Base-by-base conservation (phyloP, 2,113 vertebrate genomes). In the Calypte anna region DNA sequence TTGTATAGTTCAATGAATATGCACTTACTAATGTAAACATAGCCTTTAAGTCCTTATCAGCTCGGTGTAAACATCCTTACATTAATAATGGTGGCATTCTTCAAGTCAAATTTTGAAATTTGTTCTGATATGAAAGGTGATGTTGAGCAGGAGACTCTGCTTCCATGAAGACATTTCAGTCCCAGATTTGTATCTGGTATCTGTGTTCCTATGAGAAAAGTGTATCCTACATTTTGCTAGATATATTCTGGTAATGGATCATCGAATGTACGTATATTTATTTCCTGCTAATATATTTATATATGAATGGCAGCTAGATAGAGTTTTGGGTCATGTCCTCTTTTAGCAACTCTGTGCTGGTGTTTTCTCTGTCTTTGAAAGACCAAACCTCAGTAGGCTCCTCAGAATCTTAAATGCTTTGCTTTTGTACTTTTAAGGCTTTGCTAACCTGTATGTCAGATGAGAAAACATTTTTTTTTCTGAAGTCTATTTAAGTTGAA, bases 51-150 rank as follows among this genome's bases (percentile, higher is more conserved):
- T 70, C 30, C 25, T 62, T 38, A 75, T 31, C 59, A 87, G 40
- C 15, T 81, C 36, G 85, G 14, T 7, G 18, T 58, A 76, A 72
- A 14, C 48, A 51, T 40, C 23, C 85, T 88, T 55, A 6, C 16
- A 25, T 75, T 33, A 51, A 23, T 63, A n/a, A 53, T 63, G 28
- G 27, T 62, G 28, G 3, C 66, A 16, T 44, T 61, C 31, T 69
- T 66, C n/a, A 22, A 64, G 23, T 33, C 24, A 86, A 31, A 30
- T 82, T 69, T 53, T 66, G 55, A 67, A 50, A 57, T 75, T 44
- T 6, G 0, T 79, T 84, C 23, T 90, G 15, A 21, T 53, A 2
- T 0, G 0, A 74, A 44, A 25, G 9, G 3, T 50, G 40, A 38
- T 44, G 55, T 57, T 58, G 12, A 87, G 25, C 10, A 62, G 51